These are phyloP conservation scores for Caenorhabditis sp. DNA, from an alignment of 2,888 invertebrate genomes.

Conservation along the genomic window DNA sequence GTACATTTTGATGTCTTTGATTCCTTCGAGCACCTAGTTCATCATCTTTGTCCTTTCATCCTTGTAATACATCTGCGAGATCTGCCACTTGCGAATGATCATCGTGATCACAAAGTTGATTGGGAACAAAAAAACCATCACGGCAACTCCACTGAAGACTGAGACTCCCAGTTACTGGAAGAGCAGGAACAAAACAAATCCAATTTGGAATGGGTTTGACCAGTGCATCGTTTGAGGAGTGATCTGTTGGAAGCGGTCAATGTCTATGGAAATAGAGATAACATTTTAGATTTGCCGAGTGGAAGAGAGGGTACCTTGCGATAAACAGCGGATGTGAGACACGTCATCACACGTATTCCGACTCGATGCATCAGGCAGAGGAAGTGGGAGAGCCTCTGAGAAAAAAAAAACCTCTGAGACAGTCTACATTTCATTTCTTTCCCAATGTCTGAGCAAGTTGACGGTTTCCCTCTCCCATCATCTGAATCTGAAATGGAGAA, in stretches of 20 bases:
- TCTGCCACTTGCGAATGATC: slow-evolving; percentile 79
- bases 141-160: slow-evolving; percentile 90
- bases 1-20: slow-evolving; percentile 83
- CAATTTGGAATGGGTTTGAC: slow-evolving; percentile 71
- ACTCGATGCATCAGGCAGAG: slow-evolving; percentile 77
- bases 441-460: neutral
- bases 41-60: slow-evolving; percentile 87
- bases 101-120: slow-evolving; percentile 77
- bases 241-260: slow-evolving; percentile 80
- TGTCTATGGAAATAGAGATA: slow-evolving; percentile 82
- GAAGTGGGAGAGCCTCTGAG: slow-evolving; percentile 69
- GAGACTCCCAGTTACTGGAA: slow-evolving; percentile 84
- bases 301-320: slow-evolving; percentile 81
- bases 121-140: slow-evolving; percentile 91
- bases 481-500: no score
- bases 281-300: slow-evolving; percentile 82
- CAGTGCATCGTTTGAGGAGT: slow-evolving; percentile 77
- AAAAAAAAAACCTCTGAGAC: neutral
- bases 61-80: slow-evolving; percentile 92
- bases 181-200: slow-evolving; percentile 78
- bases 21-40: slow-evolving; percentile 86
- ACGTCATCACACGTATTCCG: slow-evolving; percentile 74
- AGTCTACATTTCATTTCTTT: neutral
- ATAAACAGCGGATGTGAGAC: slow-evolving; percentile 74
- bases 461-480: neutral